Base-by-base conservation (phyloP, 2,888 invertebrate genomes). In the Ormia ochracea region DNA sequence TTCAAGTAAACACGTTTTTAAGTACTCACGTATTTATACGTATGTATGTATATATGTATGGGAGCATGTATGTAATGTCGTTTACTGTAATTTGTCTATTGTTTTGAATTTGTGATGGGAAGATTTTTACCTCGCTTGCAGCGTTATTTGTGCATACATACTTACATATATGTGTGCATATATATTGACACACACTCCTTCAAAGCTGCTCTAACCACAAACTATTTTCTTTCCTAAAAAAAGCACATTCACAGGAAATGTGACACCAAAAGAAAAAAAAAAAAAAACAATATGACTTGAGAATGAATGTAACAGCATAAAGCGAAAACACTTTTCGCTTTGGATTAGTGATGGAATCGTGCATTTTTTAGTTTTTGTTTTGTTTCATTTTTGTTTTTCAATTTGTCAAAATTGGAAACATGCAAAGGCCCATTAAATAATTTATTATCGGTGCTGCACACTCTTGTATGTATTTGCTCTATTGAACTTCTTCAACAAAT, bases 161-260 rank as follows among this genome's bases (percentile, higher is more conserved):
- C n/a, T n/a, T n/a, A n/a, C n/a, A n/a, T n/a, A n/a, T n/a, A n/a
- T n/a, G n/a, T n/a, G n/a, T n/a, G n/a, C n/a, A n/a, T n/a, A n/a
- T n/a, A n/a, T n/a, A n/a, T n/a, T n/a, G n/a, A n/a, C n/a, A n/a
- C n/a, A n/a, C n/a, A n/a, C n/a, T n/a, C n/a, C n/a, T 69, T 72
- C 43, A 23, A 43, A n/a, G 54, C 14, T 58, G 28, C 43, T 66
- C 50, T 63, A 76, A 76, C 76, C 69, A 43, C 76, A 76, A 59
- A 48, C 3, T 63, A 38, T 56, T 69, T 31, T 61, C 50, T 31
- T 17, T 33, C 14, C 4, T 7, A 17, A 61, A 66, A 59, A 38
- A 41, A 50, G 23, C 19, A 41, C 58, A 31, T 79, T 79, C 66
- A 72, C 79, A 66, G 75, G 79, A 80, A 76, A 79, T 79, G 70